Conservation (phyloP, 2,888 invertebrate genomes). For the Galerucella pusilla region DNA sequence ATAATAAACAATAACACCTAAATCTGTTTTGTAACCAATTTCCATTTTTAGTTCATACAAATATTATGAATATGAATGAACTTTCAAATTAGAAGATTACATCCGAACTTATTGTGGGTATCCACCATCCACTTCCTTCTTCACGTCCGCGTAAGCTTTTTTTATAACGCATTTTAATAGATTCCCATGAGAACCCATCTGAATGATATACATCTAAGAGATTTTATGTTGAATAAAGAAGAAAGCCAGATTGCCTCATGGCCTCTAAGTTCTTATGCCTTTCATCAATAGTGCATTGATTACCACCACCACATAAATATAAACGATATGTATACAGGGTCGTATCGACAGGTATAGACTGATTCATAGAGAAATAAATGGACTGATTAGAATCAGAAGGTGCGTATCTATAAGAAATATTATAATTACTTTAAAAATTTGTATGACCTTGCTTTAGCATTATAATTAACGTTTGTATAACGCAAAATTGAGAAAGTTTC, state of each 20-base stretch:
- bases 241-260: constrained; percentile 5
- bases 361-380: too few species aligned
- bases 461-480: too few species aligned
- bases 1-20: too few species aligned
- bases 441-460: too few species aligned
- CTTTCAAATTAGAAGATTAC: neutral
- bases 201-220: neutral
- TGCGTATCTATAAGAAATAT: too few species aligned
- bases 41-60: neutral
- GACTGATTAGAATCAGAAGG: too few species aligned
- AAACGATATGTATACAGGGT: neutral
- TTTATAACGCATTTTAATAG: neutral
- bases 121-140: neutral
- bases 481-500: too few species aligned
- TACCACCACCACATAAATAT: constrained; percentile 6
- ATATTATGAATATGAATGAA: constrained; percentile 1
- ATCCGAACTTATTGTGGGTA: neutral
- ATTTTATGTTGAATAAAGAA: constrained; percentile 4
- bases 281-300: constrained; percentile 11
- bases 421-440: too few species aligned
- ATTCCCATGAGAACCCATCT: constrained; percentile 19
- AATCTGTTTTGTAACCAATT: neutral
- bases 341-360: neutral
- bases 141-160: constrained; percentile 8
- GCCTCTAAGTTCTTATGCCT: neutral